A percentile compares a stretch with the other conserved stretches of the same genome.
These are phyloP conservation scores for Cistogaster globosa DNA, from an alignment of 2,888 invertebrate genomes.

Conservation along the genomic window DNA sequence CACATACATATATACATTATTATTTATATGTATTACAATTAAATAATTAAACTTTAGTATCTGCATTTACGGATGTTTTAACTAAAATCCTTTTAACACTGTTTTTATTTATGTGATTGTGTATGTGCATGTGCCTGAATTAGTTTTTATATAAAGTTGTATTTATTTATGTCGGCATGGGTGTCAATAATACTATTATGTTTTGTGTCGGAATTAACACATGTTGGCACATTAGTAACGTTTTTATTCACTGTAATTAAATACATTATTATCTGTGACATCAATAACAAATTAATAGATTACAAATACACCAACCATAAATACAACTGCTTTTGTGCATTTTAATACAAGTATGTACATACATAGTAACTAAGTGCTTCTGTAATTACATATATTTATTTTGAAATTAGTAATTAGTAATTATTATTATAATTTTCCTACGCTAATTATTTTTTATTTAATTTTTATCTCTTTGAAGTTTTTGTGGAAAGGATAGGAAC, in stretches of 20 bases:
- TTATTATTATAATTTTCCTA: too few species aligned
- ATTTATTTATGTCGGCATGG: constrained; percentile 14
- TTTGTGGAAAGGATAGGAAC: too few species aligned
- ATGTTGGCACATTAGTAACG: constrained; percentile 68
- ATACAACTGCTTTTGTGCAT: background rate
- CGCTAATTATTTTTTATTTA: too few species aligned
- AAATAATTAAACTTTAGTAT: background rate
- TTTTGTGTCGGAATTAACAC: constrained; percentile 65
- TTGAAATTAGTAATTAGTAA: too few species aligned
- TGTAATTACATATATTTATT: background rate
- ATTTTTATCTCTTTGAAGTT: too few species aligned
- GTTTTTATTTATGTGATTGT: constrained; percentile 18
- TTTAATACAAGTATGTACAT: constrained; percentile 17
- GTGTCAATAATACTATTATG: constrained; percentile 55
- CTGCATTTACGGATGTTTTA: constrained; percentile 20
- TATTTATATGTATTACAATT: too few species aligned
- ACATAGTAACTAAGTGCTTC: constrained; percentile 4
- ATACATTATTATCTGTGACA: constrained; percentile 66
- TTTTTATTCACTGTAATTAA: constrained; percentile 68
- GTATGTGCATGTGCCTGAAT: constrained; percentile 16
- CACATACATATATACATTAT: background rate
- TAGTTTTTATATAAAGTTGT: constrained; percentile 30
- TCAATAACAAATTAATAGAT: constrained; percentile 67
- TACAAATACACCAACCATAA: constrained; percentile 38
- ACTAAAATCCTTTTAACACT: constrained; percentile 56